These are phyloP conservation scores for Numida meleagris DNA, from an alignment of 2,113 vertebrate genomes.

Conservation along the genomic window DNA sequence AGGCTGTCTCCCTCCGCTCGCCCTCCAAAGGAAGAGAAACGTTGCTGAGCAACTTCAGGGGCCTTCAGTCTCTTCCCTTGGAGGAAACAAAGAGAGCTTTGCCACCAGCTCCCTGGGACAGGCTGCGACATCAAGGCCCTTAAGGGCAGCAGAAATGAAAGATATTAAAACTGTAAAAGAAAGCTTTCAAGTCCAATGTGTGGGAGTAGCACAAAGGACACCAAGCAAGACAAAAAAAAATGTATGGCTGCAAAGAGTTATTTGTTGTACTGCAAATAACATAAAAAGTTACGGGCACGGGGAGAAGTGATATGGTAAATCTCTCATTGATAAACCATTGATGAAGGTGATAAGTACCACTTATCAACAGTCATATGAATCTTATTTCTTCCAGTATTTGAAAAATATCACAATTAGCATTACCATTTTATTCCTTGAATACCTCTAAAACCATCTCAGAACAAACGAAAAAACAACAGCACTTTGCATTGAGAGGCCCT, in stretches of 20 bases:
- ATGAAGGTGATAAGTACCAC: constrained; percentile 15
- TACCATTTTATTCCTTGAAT: background rate
- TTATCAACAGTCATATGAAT: constrained; percentile 1
- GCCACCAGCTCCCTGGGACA: background rate
- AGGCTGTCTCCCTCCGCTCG: background rate
- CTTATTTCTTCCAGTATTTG: background rate
- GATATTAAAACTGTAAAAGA: constrained; percentile 42
- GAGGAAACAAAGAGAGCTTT: constrained; percentile 23
- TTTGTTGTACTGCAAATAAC: background rate
- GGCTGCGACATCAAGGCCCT: constrained; percentile 2
- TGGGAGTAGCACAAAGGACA: constrained; percentile 37
- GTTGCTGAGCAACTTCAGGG: constrained; percentile 5
- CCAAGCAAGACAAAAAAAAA: constrained; percentile 22
- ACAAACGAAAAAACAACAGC: background rate
- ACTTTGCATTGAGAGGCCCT: background rate
- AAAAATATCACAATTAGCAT: background rate
- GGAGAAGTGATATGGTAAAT: background rate
- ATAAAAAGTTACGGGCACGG: background rate
- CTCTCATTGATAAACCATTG: background rate
- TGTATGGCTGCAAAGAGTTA: background rate
- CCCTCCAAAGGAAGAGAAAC: constrained; percentile 28
- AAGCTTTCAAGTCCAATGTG: constrained; percentile 33
- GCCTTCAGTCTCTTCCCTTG: background rate
- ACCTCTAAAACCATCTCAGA: background rate
- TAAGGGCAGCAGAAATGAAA: background rate